Percentiles rank a stretch among this genome's conserved stretches.
Evolutionary conservation across 1,140 invertebrate species (phyloP).

Genomic region (Bombus waltoni): DNA sequence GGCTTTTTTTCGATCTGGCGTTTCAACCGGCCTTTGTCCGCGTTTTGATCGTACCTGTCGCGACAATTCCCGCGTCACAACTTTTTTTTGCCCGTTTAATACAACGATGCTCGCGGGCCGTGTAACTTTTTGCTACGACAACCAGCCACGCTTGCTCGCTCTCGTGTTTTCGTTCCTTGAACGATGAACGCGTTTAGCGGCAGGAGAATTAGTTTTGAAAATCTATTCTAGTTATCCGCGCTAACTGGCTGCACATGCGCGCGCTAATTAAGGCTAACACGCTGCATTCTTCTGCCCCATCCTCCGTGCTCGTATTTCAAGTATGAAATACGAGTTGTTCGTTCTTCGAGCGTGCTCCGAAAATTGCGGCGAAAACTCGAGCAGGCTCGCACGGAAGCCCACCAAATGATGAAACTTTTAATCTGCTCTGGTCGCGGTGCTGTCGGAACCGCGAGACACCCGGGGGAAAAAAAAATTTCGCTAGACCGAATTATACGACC

Average conservation of each 20-base stretch:
- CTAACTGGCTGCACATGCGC: not conserved
- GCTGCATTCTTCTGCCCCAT: not conserved
- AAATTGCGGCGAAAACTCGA: constrained; percentile 44
- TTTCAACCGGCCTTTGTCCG: not conserved
- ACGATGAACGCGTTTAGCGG: not conserved
- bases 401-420: constrained; percentile 52
- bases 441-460: not conserved
- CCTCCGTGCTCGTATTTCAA: constrained; percentile 3
- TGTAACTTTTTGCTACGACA: not conserved
- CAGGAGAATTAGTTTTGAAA: constrained; percentile 25
- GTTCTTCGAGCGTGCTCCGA: constrained; percentile 40
- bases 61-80: not conserved
- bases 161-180: not conserved
- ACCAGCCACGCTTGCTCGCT: not conserved
- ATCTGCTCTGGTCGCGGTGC: constrained; percentile 20
- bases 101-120: not conserved
- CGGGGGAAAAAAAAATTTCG: not conserved
- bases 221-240: constrained; percentile 4
- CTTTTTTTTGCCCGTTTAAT: not conserved
- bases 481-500: constrained; percentile 9
- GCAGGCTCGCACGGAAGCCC: constrained; percentile 25
- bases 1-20: not conserved
- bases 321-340: constrained; percentile 42
- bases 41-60: not conserved
- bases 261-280: constrained; percentile 39